Conservation (phyloP, 2,888 invertebrate genomes). For the Sabatieria punctata region DNA sequence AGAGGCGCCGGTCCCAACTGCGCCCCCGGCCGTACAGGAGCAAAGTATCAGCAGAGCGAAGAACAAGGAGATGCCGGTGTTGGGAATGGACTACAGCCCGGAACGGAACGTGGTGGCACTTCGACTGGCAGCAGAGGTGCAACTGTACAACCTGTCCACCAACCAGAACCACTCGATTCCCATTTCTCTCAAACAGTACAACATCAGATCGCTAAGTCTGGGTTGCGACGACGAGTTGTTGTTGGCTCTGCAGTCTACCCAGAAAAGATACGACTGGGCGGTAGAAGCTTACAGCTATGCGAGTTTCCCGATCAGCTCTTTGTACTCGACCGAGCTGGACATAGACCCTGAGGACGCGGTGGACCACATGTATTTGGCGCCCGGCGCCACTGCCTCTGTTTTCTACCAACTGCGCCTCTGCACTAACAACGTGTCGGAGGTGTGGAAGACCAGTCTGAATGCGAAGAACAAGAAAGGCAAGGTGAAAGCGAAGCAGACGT, state of each 20-base stretch:
- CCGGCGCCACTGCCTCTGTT: too few species aligned
- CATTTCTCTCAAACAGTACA: background rate
- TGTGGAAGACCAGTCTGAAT: conserved; percentile 5
- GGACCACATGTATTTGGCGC: background rate
- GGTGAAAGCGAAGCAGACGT: conserved; percentile 7
- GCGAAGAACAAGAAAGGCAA: conserved; percentile 1
- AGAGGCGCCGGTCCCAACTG: background rate
- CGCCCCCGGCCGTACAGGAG: background rate
- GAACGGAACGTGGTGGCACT: background rate
- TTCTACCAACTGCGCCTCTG: conserved; percentile 8
- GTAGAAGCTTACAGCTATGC: background rate
- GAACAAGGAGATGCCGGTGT: background rate
- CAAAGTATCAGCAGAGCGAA: background rate
- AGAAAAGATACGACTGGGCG: conserved; percentile 8
- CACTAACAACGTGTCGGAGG: conserved; percentile 5
- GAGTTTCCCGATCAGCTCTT: background rate
- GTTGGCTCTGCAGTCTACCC: conserved; percentile 6
- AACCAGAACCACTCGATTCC: background rate
- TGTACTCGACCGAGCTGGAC: conserved; percentile 7
- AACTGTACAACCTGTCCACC: background rate
- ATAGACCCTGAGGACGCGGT: conserved; percentile 10
- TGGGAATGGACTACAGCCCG: background rate
- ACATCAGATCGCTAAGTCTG: background rate
- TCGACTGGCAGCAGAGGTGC: background rate
- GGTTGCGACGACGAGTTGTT: conserved; percentile 3